A percentile compares a stretch with the other conserved stretches of the same genome.
phyloP scores from a whole-genome alignment of 2,888 invertebrate species.

The Bellardia bayeri region DNA sequence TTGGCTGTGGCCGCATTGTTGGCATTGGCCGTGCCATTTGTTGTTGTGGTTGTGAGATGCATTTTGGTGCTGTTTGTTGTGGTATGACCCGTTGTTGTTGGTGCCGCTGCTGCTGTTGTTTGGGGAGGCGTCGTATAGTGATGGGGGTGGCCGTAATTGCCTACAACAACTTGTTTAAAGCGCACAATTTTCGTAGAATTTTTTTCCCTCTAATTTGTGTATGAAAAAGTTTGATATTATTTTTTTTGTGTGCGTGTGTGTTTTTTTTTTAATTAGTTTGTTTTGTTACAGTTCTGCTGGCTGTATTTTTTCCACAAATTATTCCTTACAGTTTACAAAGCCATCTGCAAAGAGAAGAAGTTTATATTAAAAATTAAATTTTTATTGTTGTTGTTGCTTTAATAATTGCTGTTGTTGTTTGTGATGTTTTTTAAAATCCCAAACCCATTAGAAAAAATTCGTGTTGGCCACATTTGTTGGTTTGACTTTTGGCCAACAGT shows the following conservation, averaged over 20 bases:
- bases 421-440: not conserved
- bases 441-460: conserved; percentile 34
- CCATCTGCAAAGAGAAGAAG: conserved; percentile 60
- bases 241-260: too few relatives aligned
- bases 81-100: conserved; percentile 15
- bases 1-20: conserved; percentile 76
- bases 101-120: conserved; percentile 10
- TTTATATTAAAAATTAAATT: not conserved
- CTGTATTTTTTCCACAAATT: not conserved
- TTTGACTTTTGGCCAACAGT: conserved; percentile 82
- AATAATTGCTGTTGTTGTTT: conserved; percentile 12
- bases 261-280: conserved; percentile 10
- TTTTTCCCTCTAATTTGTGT: conserved; percentile 21
- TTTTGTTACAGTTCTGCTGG: not conserved
- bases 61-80: conserved; percentile 76
- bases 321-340: conserved; percentile 12
- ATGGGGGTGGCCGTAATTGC: conserved; percentile 75
- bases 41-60: conserved; percentile 81
- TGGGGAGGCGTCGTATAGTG: conserved; percentile 51
- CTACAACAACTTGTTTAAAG: conserved; percentile 76
- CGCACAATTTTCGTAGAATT: conserved; percentile 76
- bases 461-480: conserved; percentile 81
- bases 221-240: conserved; percentile 23
- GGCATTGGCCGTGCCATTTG: conserved; percentile 77
- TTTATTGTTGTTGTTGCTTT: not conserved